A percentile compares a stretch with the other conserved stretches of the same genome.
phyloP scores from a whole-genome alignment of 92 coral and sea anemone genomes.

The Paragorgia papillata region DNA sequence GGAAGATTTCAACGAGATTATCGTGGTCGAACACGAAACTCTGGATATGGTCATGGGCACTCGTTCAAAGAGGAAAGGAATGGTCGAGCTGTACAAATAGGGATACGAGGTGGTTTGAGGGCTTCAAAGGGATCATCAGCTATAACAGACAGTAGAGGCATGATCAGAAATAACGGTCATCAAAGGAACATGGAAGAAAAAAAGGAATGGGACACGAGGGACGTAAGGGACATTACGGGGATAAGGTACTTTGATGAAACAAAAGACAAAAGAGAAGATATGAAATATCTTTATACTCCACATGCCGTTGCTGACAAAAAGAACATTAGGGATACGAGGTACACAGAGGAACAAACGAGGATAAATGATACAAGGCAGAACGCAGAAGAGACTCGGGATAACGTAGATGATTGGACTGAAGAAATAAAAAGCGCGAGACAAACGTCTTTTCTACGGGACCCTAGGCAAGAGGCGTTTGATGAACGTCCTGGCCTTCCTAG shows the following conservation, averaged over 20 bases:
- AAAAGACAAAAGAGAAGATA: neutral
- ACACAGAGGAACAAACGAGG: neutral
- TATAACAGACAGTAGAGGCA: too few relatives aligned
- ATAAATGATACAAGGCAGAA: too few relatives aligned
- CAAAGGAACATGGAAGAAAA: neutral
- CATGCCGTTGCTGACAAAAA: too few relatives aligned
- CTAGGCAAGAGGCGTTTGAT: neutral
- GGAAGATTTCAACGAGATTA: neutral
- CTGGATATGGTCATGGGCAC: neutral
- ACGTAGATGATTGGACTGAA: neutral
- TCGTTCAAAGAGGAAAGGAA: constrained; percentile 1
- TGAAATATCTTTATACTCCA: neutral
- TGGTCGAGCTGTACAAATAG: too few relatives aligned
- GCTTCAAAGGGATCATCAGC: too few relatives aligned
- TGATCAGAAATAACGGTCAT: neutral
- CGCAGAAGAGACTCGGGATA: neutral
- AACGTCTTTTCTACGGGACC: neutral
- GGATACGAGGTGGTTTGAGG: too few relatives aligned
- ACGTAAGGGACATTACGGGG: neutral
- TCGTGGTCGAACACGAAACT: too few relatives aligned
- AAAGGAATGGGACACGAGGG: neutral
- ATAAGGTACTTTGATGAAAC: neutral
- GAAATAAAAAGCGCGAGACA: constrained; percentile 3
- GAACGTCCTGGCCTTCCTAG: neutral
- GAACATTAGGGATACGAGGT: neutral